Base-by-base conservation (phyloP, 2,113 vertebrate species). In the Bubalus kerabau region DNA sequence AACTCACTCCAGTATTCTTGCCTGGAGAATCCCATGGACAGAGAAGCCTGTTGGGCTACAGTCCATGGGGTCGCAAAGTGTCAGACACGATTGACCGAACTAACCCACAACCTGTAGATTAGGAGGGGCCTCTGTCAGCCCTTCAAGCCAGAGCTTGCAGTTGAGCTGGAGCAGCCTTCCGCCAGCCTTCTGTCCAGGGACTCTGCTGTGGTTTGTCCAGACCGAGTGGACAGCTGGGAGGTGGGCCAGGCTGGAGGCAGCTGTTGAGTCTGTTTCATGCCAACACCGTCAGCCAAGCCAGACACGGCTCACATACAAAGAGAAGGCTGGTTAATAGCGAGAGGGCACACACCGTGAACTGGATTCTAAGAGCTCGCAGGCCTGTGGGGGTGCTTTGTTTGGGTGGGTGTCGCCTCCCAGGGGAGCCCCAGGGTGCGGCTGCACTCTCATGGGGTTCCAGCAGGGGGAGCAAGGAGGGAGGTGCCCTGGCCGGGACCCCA, bases 231-330 rank as follows among this genome's bases (percentile, higher is more conserved):
- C 11, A 5, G 1, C 36, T 1, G 12, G 36, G 71, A 28, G 28
- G 24, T 76, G 67, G 15, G 36, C 52, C 26, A 8, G 21, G 1
- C 32, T 7, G 5, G 19, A 74, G 3, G 48, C 50, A 30, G 62
- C 7, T 3, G 7, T 12, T 26, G 76, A 24, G 76, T 71, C 59
- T 28, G 10, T 26, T 54, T 48, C 17, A 56, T 43, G 30, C 40
- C 64, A 40, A 4, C 9, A 21, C 19, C 0, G 5, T 56, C 13
- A 52, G 56, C 60, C 32, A 40, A 23, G 12, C 21, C 32, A 13
- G 87, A 43, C 0, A 12, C 2, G 23, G 30, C n/a, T 60, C 60
- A 16, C 9, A 8, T 13, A 17, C 0, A 2, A 1, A 7, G 0
- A 1, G n/a, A 7, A 21, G 19, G 19, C 11, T n/a, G 46, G 19